Conservation (phyloP, 2,888 invertebrate genomes). For the Rhorus exstirpatorius region DNA sequence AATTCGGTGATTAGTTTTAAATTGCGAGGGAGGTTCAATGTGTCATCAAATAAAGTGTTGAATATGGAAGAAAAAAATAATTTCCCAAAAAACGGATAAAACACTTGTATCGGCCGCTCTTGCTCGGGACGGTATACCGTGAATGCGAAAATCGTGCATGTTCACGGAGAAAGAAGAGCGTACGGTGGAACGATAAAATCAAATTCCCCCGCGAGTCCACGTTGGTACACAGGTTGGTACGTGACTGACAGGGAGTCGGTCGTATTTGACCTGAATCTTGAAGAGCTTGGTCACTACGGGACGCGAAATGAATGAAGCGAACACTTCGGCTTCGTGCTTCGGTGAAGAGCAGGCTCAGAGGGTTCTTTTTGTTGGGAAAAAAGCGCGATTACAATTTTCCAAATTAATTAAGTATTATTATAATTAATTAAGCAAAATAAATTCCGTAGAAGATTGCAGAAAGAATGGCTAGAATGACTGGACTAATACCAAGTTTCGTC, state of each 20-base stretch:
- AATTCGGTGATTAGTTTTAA: too few species aligned
- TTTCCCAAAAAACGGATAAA: too few species aligned
- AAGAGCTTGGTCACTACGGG: slow-evolving; percentile 64
- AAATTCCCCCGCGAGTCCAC: slow-evolving; percentile 77
- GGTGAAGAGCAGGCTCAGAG: slow-evolving; percentile 4
- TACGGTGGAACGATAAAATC: slow-evolving; percentile 79
- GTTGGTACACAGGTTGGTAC: slow-evolving; percentile 56
- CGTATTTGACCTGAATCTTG: slow-evolving; percentile 32
- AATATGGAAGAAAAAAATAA: too few species aligned
- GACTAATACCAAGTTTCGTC: too few species aligned
- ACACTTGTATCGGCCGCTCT: neutral
- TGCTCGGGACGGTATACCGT: neutral
- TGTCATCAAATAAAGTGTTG: too few species aligned
- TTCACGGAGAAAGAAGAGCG: slow-evolving; percentile 58
- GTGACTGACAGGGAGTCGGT: slow-evolving; percentile 65
- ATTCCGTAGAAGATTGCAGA: too few species aligned
- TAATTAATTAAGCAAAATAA: too few species aligned
- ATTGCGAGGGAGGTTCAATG: too few species aligned
- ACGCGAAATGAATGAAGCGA: slow-evolving; percentile 80
- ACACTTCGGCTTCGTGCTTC: slow-evolving; percentile 75
- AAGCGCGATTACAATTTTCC: too few species aligned
- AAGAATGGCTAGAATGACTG: too few species aligned
- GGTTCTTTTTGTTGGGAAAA: neutral
- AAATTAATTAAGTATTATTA: too few species aligned
- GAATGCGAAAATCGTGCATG: slow-evolving; percentile 33